These are phyloP conservation scores for Phyllostomus hastatus DNA, from an alignment of 2,113 vertebrate genomes.

Conservation along the genomic window DNA sequence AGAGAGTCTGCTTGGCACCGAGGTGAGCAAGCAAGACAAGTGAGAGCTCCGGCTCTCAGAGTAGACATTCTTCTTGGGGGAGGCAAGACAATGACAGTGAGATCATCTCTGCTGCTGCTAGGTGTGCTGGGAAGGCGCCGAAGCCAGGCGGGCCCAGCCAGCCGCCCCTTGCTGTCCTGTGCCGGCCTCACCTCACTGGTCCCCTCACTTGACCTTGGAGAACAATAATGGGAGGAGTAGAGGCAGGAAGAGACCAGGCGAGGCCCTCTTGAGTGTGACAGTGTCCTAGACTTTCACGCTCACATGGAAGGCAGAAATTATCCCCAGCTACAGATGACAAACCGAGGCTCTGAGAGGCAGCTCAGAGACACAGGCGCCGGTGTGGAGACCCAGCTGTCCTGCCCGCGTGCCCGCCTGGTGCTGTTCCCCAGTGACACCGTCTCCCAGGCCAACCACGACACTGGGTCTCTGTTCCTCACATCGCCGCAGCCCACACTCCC, in stretches of 20 bases:
- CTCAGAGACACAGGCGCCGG: accelerated
- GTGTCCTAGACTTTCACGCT: background rate
- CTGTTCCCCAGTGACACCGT: background rate
- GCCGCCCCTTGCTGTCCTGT: background rate
- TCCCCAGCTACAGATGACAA: no score
- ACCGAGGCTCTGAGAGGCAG: background rate
- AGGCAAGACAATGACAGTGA: background rate
- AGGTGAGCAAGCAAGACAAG: accelerated
- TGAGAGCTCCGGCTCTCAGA: background rate
- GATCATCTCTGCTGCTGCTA: background rate
- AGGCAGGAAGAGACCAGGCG: background rate
- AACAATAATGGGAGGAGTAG: background rate
- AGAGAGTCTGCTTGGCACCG: background rate
- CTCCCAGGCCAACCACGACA: background rate
- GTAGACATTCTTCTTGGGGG: background rate
- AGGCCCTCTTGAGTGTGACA: no score
- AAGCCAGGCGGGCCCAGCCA: background rate
- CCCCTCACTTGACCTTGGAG: background rate
- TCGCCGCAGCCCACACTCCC: accelerated
- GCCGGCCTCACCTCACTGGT: background rate
- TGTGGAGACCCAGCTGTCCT: background rate
- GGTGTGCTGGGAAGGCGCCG: background rate
- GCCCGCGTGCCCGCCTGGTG: accelerated
- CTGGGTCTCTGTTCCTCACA: no score
- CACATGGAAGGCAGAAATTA: background rate